Evolutionary conservation across 2,888 invertebrate genomes (phyloP).

Genomic region (Archips xylosteana): DNA sequence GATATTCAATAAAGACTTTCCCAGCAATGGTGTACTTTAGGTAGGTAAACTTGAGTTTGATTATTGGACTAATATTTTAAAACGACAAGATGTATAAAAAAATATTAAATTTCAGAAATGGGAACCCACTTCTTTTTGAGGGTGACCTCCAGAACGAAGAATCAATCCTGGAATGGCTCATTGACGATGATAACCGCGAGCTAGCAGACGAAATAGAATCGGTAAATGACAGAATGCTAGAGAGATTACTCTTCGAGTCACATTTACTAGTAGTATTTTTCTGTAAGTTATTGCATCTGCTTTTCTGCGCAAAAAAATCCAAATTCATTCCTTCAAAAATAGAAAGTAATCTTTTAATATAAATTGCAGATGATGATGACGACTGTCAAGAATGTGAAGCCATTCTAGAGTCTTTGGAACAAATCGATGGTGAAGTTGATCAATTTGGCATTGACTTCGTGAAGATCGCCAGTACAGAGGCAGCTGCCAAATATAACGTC

Average conservation of each 20-base stretch:
- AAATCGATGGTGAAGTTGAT: slow-evolving; percentile 98
- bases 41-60: slow-evolving; percentile 66
- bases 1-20: slow-evolving; percentile 97
- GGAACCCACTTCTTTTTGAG: slow-evolving; percentile 95
- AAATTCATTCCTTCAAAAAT: neutral
- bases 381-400: slow-evolving; percentile 97
- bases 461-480: slow-evolving; percentile 93
- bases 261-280: slow-evolving; percentile 96
- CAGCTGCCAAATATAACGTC: slow-evolving; percentile 93
- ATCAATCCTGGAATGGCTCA: slow-evolving; percentile 96
- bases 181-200: slow-evolving; percentile 97
- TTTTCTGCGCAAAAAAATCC: neutral
- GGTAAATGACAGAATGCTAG: slow-evolving; percentile 95
- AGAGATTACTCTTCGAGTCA: slow-evolving; percentile 93
- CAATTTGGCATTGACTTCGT: slow-evolving; percentile 97
- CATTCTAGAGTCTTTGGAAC: slow-evolving; percentile 95
- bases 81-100: neutral
- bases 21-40: slow-evolving; percentile 96
- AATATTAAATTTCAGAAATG: slow-evolving; percentile 87
- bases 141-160: slow-evolving; percentile 97
- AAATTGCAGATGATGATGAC: slow-evolving; percentile 89
- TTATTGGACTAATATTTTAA: neutral
- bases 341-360: slow-evolving; percentile 7
- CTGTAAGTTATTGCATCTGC: slow-evolving; percentile 86
- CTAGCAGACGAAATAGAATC: slow-evolving; percentile 97